A percentile compares a stretch with the other conserved stretches of the same genome.
Evolutionary conservation across 2,113 vertebrate genomes (phyloP).

Genomic region (Pundamilia nyererei): DNA sequence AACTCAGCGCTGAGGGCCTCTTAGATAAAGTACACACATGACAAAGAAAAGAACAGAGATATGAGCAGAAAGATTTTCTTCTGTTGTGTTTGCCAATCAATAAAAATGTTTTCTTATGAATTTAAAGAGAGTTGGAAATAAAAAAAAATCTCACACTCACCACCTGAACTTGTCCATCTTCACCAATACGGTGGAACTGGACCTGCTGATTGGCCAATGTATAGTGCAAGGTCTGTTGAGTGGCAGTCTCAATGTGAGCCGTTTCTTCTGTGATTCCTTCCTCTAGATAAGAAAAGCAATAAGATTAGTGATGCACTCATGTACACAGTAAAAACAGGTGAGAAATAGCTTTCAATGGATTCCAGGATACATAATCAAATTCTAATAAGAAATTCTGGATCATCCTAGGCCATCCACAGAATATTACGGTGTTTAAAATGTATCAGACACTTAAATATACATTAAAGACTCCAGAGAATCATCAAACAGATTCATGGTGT

Average conservation of each 20-base stretch:
- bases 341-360: neutral
- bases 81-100: neutral
- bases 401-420: slow-evolving; percentile 35
- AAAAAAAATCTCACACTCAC: slow-evolving; percentile 71
- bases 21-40: neutral
- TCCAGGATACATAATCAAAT: neutral
- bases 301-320: neutral
- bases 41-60: neutral
- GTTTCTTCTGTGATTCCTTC: slow-evolving; percentile 61
- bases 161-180: slow-evolving; percentile 97
- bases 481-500: slow-evolving; percentile 38
- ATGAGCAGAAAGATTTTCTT: neutral
- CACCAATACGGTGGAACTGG: slow-evolving; percentile 96
- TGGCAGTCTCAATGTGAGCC: slow-evolving; percentile 77
- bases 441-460: slow-evolving; percentile 57
- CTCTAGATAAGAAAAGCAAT: slow-evolving; percentile 49
- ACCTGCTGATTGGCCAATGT: slow-evolving; percentile 87
- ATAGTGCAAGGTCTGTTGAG: slow-evolving; percentile 91
- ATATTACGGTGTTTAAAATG: slow-evolving; percentile 56
- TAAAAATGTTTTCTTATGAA: neutral
- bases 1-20: neutral
- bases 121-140: neutral
- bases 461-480: slow-evolving; percentile 31
- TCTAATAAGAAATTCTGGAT: neutral
- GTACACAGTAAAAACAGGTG: neutral